Conservation (phyloP, 2,797 vertebrate species). For the Limnodromus scolopaceus region DNA sequence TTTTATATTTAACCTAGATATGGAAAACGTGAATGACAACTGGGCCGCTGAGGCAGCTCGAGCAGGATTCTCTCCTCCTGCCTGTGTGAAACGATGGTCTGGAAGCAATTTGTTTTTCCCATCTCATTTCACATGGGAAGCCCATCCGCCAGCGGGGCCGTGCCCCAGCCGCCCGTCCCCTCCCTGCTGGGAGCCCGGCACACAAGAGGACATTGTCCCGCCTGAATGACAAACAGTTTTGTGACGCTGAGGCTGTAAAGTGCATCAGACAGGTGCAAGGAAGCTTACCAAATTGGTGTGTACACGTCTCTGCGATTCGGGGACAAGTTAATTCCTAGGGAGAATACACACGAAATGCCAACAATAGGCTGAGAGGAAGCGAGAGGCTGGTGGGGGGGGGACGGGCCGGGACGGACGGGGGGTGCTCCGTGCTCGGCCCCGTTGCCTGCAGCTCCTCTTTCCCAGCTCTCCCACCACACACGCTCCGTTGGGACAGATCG, state of each 20-base stretch:
- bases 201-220: conserved; percentile 56
- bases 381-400: fast-evolving
- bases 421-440: fast-evolving
- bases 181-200: neutral
- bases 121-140: conserved; percentile 27
- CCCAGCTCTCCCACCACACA: neutral
- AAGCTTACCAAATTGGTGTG: conserved; percentile 53
- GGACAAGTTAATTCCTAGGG: neutral
- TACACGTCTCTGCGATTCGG: neutral
- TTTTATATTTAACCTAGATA: conserved; percentile 11
- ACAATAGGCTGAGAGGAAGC: neutral
- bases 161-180: neutral
- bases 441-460: neutral
- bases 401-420: fast-evolving
- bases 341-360: neutral
- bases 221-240: conserved; percentile 29
- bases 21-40: neutral
- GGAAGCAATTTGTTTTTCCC: conserved; percentile 27
- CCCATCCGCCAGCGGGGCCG: neutral
- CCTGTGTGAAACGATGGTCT: neutral
- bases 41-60: neutral
- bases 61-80: neutral
- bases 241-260: conserved; percentile 32
- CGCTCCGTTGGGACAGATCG: fast-evolving
- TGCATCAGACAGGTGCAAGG: conserved; percentile 58